A percentile compares a stretch with the other conserved stretches of the same genome.
phyloP scores from a whole-genome alignment of 2,113 vertebrate species.

The Irena cyanogastra region DNA sequence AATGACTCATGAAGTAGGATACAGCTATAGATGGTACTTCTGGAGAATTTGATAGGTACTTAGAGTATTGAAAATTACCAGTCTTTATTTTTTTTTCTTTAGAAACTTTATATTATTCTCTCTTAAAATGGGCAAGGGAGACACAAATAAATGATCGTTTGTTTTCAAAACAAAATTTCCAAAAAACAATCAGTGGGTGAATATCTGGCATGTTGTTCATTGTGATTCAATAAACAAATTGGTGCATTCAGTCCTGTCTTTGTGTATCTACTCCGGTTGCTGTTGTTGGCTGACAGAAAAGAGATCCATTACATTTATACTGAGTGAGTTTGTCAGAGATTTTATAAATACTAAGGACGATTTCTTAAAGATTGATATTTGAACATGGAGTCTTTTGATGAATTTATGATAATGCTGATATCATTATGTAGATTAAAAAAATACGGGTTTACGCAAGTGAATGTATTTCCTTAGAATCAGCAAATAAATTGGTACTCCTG shows the following conservation, averaged over 20 bases:
- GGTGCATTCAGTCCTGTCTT: background rate
- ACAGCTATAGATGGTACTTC: background rate
- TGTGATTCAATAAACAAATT: background rate
- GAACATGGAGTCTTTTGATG: background rate
- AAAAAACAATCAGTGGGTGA: background rate
- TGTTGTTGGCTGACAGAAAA: background rate
- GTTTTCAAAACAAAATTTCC: background rate
- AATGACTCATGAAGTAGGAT: background rate
- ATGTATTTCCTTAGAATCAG: background rate
- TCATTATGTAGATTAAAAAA: background rate
- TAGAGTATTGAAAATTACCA: background rate
- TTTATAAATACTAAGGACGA: background rate
- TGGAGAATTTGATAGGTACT: background rate
- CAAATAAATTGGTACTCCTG: background rate
- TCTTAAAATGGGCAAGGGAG: background rate
- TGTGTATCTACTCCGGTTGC: background rate
- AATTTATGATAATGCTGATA: background rate
- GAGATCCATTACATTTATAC: background rate
- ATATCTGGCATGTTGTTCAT: background rate
- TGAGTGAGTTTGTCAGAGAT: background rate
- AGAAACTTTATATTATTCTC: background rate
- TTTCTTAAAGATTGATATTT: background rate
- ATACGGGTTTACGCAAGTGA: background rate
- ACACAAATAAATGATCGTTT: background rate
- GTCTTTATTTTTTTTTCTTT: background rate